These are phyloP conservation scores for Aromia moschata DNA, from an alignment of 2,888 invertebrate genomes.

Conservation along the genomic window DNA sequence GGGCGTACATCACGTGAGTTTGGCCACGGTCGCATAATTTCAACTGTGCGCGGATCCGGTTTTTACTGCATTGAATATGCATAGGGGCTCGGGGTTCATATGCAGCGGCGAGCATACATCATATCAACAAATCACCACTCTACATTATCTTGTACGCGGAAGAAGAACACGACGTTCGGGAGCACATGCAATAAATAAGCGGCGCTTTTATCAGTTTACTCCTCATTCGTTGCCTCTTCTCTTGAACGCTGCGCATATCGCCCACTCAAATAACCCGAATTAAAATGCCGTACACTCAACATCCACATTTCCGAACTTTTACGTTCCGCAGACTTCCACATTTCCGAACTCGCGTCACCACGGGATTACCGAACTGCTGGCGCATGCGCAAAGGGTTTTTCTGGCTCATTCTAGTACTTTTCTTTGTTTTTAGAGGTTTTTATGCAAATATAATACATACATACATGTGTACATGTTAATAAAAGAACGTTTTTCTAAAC, in stretches of 20 bases:
- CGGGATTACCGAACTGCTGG: too few species aligned
- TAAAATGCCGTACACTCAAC: too few species aligned
- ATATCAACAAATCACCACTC: constrained; percentile 42
- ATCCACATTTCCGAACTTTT: too few species aligned
- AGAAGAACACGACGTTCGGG: constrained; percentile 35
- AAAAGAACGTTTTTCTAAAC: too few species aligned
- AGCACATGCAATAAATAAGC: constrained; percentile 30
- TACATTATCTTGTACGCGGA: constrained; percentile 39
- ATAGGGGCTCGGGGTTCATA: constrained; percentile 31
- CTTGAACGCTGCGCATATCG: background rate
- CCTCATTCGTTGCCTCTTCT: background rate
- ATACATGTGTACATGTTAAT: too few species aligned
- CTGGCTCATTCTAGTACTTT: too few species aligned
- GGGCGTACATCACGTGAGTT: constrained; percentile 14
- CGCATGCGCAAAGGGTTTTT: too few species aligned
- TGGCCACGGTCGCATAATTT: constrained; percentile 15
- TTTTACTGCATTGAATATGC: constrained; percentile 31
- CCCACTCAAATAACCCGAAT: background rate
- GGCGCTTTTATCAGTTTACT: constrained; percentile 15
- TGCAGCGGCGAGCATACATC: constrained; percentile 31
- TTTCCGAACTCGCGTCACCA: too few species aligned
- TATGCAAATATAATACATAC: too few species aligned
- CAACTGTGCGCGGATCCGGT: constrained; percentile 17
- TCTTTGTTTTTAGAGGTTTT: too few species aligned
- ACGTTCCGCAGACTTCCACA: too few species aligned